Percentiles rank a stretch among this genome's conserved stretches.
phyloP scores from a whole-genome alignment of 2,113 vertebrate genomes.

The Ictalurus furcatus region DNA sequence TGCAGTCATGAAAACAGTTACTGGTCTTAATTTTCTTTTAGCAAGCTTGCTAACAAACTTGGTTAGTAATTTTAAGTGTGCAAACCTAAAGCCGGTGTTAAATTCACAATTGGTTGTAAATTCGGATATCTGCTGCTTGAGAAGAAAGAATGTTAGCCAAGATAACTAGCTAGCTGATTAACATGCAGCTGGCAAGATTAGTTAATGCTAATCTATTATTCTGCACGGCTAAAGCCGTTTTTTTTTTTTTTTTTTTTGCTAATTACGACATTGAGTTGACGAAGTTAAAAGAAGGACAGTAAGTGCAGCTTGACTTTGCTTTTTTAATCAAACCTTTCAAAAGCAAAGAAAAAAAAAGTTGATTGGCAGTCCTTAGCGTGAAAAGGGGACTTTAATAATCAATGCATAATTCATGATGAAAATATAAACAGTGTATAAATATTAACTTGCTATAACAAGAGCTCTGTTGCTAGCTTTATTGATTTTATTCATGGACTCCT shows the following conservation, averaged over 20 bases:
- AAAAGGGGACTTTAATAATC: slow-evolving; percentile 5
- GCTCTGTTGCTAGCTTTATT: slow-evolving; percentile 59
- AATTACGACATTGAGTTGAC: neutral
- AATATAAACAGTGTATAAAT: slow-evolving; percentile 27
- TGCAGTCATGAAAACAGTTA: neutral
- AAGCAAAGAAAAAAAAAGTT: slow-evolving; percentile 20
- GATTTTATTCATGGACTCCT: slow-evolving; percentile 66
- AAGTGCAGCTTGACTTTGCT: neutral
- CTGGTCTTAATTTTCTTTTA: neutral
- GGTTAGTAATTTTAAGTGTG: neutral
- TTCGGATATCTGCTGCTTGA: neutral
- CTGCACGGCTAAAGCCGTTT: neutral
- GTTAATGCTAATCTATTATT: neutral
- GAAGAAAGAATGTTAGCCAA: neutral
- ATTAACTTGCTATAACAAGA: slow-evolving; percentile 40
- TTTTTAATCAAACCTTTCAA: neutral
- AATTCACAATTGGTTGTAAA: neutral
- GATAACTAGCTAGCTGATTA: neutral
- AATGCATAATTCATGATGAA: slow-evolving; percentile 45
- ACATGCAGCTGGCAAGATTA: neutral
- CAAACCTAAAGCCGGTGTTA: neutral
- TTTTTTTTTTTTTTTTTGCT: neutral
- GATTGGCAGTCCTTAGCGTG: slow-evolving; percentile 52
- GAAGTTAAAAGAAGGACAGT: slow-evolving; percentile 8
- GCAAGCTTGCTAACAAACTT: neutral